These are phyloP conservation scores for Thalpophila matura DNA, from an alignment of 2,888 invertebrate species.

Conservation along the genomic window DNA sequence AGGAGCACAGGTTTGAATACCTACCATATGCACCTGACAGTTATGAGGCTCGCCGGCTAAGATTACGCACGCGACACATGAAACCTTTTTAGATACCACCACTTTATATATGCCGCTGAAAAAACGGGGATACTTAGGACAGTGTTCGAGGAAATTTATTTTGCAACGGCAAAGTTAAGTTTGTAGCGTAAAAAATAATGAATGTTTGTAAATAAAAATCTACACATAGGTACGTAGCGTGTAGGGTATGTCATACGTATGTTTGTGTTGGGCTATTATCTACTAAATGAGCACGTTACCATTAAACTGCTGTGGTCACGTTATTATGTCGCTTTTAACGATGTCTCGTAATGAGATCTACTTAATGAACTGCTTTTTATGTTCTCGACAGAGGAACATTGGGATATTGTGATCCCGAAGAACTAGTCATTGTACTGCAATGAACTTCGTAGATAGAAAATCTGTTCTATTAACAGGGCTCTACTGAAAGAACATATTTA, in stretches of 20 bases:
- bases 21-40: slow-evolving; percentile 70
- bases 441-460: too few relatives aligned
- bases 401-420: background rate
- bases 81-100: slow-evolving; percentile 53
- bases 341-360: slow-evolving; percentile 41
- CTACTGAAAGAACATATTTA: too few relatives aligned
- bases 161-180: slow-evolving; percentile 10
- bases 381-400: background rate
- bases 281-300: slow-evolving; percentile 23
- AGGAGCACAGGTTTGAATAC: slow-evolving; percentile 65
- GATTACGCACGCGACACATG: slow-evolving; percentile 72
- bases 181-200: background rate
- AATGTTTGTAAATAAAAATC: background rate
- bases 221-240: background rate
- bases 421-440: background rate
- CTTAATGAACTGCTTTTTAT: slow-evolving; percentile 20
- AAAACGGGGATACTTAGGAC: background rate
- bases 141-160: background rate
- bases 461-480: background rate
- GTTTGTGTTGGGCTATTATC: slow-evolving; percentile 19
- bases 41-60: slow-evolving; percentile 61
- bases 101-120: slow-evolving; percentile 24
- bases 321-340: slow-evolving; percentile 41
- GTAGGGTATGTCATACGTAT: background rate
- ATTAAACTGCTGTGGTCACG: slow-evolving; percentile 32